Percentiles rank a stretch among this genome's conserved stretches.
Conservation (phyloP, 2,888 invertebrate genomes). For the Neocrepidodera transversa region DNA sequence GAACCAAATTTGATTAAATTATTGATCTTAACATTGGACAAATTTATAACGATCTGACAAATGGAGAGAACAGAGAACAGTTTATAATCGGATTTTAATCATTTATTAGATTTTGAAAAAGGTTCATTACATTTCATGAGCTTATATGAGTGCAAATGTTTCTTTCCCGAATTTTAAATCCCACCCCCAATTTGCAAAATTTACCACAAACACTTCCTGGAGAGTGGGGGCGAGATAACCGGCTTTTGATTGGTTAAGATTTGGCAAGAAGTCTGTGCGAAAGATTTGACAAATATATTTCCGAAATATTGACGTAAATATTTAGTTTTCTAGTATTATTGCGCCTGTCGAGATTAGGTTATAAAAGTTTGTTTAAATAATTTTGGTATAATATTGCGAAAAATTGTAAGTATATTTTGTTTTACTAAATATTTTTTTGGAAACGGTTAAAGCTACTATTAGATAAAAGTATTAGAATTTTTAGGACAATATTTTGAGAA, state of each 20-base stretch:
- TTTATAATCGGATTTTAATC: too few relatives aligned
- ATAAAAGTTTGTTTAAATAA: not conserved
- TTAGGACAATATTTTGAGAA: too few relatives aligned
- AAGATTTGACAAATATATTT: constrained; percentile 24
- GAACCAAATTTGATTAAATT: too few relatives aligned
- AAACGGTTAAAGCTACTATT: not conserved
- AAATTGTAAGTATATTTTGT: not conserved
- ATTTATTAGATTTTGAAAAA: too few relatives aligned
- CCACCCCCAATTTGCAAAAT: constrained; percentile 31
- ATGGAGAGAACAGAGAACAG: too few relatives aligned
- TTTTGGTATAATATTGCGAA: not conserved
- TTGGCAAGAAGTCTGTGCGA: constrained; percentile 17
- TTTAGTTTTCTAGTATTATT: constrained; percentile 23
- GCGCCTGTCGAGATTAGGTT: constrained; percentile 6
- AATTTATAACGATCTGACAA: too few relatives aligned
- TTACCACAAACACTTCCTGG: constrained; percentile 23
- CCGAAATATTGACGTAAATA: constrained; percentile 10
- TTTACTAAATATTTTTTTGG: not conserved
- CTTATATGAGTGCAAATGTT: too few relatives aligned
- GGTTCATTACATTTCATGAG: too few relatives aligned
- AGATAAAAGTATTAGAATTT: too few relatives aligned
- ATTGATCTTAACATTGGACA: too few relatives aligned
- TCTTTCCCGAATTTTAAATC: not conserved
- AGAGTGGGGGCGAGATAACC: constrained; percentile 26
- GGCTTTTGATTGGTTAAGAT: constrained; percentile 27